phyloP scores from a whole-genome alignment of 2,888 invertebrate genomes.

The Drosophila ezoana region DNA sequence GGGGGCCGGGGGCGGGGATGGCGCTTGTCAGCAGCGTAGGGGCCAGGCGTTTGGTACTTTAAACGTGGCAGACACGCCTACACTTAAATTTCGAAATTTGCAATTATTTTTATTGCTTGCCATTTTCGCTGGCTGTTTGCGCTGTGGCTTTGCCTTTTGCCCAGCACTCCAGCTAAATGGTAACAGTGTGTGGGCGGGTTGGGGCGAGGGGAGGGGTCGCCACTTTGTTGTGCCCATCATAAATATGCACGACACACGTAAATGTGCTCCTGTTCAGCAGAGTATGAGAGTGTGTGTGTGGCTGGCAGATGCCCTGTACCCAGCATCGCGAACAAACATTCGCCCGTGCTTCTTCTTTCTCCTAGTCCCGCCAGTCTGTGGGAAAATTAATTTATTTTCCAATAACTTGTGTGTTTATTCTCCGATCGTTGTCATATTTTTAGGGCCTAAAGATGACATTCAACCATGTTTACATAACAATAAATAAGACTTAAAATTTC shows the following conservation, averaged over 20 bases:
- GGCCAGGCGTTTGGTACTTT: conserved; percentile 48
- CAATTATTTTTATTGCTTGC: conserved; percentile 80
- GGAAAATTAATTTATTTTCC: too few relatives aligned
- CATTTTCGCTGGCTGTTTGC: conserved; percentile 70
- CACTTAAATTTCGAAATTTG: conserved; percentile 81
- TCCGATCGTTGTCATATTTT: too few relatives aligned
- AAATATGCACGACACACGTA: conserved; percentile 57
- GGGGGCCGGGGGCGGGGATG: background rate
- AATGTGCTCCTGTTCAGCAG: background rate
- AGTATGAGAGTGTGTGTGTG: background rate
- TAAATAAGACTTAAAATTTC: too few relatives aligned
- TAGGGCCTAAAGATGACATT: too few relatives aligned
- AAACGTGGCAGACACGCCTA: conserved; percentile 68
- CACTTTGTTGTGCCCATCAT: conserved; percentile 59
- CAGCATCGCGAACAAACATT: too few relatives aligned
- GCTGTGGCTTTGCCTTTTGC: conserved; percentile 50
- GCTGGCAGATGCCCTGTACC: background rate
- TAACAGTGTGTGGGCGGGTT: background rate
- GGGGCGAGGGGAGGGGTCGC: background rate
- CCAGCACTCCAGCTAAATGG: conserved; percentile 33
- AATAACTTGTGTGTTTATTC: too few relatives aligned
- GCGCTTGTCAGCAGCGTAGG: background rate
- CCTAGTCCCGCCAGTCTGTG: too few relatives aligned
- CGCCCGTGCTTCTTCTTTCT: too few relatives aligned
- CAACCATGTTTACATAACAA: too few relatives aligned